Conservation (phyloP, 1,140 invertebrate species). For the Drusus annulatus region DNA sequence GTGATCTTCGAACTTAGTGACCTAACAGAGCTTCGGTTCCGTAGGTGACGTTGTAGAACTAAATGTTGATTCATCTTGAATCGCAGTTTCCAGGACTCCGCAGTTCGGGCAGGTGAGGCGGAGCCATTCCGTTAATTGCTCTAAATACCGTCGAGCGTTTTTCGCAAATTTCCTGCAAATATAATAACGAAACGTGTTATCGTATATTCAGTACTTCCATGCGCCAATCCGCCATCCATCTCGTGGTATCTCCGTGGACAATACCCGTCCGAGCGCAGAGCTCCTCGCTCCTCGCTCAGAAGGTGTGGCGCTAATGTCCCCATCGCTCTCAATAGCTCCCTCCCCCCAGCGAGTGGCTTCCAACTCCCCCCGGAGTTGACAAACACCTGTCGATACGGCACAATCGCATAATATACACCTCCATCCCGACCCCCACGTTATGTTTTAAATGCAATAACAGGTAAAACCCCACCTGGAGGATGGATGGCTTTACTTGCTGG, state of each 20-base stretch:
- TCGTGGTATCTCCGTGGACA: background rate
- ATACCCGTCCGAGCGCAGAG: background rate
- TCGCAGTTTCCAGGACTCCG: too few species aligned
- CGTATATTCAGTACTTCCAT: too few species aligned
- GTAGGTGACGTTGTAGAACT: too few species aligned
- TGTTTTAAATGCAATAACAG: background rate
- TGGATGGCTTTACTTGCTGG: background rate
- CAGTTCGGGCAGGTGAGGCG: too few species aligned
- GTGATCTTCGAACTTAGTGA: too few species aligned
- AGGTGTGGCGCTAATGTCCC: slow-evolving; percentile 31
- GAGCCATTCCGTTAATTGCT: too few species aligned
- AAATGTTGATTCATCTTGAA: too few species aligned
- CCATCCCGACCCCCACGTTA: background rate
- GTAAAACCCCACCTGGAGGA: background rate
- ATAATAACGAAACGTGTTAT: too few species aligned
- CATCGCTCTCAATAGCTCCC: background rate
- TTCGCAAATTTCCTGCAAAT: too few species aligned
- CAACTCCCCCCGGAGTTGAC: background rate
- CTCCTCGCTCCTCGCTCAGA: background rate
- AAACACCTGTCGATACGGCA: background rate
- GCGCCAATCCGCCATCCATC: background rate
- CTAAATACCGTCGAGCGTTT: too few species aligned
- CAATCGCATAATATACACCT: background rate
- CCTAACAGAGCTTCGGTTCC: too few species aligned
- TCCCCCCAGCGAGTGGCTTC: background rate